These are phyloP conservation scores for Malurus alboscapulatus DNA, from an alignment of 2,113 vertebrate species.

Conservation along the genomic window DNA sequence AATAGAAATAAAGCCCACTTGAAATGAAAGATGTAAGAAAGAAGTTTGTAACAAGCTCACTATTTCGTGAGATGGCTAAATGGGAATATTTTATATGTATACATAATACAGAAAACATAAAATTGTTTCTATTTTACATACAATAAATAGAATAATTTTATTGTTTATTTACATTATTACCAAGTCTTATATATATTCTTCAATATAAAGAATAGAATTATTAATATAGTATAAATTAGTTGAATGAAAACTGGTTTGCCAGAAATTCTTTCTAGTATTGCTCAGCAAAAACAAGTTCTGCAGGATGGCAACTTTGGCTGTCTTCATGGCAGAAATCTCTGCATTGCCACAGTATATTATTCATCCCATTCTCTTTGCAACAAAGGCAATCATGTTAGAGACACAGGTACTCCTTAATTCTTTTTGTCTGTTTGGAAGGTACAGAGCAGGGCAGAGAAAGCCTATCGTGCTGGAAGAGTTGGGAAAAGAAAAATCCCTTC, in stretches of 20 bases:
- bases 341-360: not conserved
- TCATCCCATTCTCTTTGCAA: not conserved
- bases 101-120: not conserved
- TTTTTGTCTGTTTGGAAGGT: not conserved
- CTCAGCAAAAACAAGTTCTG: not conserved
- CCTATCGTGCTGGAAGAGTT: not conserved
- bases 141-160: not conserved
- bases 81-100: not conserved
- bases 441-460: not conserved
- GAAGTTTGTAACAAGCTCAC: not conserved
- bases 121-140: not conserved
- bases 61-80: not conserved
- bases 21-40: not conserved
- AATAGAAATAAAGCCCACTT: not conserved
- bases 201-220: not conserved
- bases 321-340: not conserved
- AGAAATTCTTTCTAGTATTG: not conserved
- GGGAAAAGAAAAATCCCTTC: not conserved
- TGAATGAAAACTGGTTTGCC: not conserved
- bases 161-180: not conserved
- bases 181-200: not conserved
- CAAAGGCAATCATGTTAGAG: not conserved
- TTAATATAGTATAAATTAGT: not conserved
- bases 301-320: not conserved
- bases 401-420: not conserved